Conservation (phyloP, 2,797 vertebrate genomes). For the Austrolebias charrua region DNA sequence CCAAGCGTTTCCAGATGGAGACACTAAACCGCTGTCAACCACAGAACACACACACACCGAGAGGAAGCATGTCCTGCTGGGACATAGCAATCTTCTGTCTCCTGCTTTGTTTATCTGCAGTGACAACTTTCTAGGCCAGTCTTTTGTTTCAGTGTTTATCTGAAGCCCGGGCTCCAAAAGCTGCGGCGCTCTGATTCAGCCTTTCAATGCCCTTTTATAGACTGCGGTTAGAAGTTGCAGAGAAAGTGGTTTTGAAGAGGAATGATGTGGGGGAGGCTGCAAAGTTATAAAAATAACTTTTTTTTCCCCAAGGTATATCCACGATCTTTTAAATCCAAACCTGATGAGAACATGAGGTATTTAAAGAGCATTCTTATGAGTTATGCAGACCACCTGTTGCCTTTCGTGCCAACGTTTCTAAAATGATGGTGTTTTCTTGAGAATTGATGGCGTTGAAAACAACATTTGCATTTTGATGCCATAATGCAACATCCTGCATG, state of each 20-base stretch:
- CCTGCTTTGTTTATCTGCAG: slow-evolving; percentile 66
- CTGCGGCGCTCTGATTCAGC: slow-evolving; percentile 57
- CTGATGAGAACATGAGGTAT: slow-evolving; percentile 3
- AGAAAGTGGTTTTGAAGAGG: slow-evolving; percentile 31
- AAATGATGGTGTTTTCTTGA: too few relatives aligned
- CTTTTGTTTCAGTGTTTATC: slow-evolving; percentile 76
- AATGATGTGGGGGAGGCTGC: slow-evolving; percentile 30
- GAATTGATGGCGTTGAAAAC: too few relatives aligned
- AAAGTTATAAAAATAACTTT: slow-evolving; percentile 17
- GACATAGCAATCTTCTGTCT: slow-evolving; percentile 54
- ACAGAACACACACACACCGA: slow-evolving; percentile 24
- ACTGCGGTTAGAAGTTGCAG: slow-evolving; percentile 41
- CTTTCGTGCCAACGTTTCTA: too few relatives aligned
- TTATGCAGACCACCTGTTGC: too few relatives aligned
- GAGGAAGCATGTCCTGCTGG: slow-evolving; percentile 39
- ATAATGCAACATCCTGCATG: too few relatives aligned
- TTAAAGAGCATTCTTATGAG: too few relatives aligned
- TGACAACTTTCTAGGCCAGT: slow-evolving; percentile 69
- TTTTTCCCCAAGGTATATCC: slow-evolving; percentile 48
- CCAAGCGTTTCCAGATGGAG: slow-evolving; percentile 73
- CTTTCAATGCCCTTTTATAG: slow-evolving; percentile 60
- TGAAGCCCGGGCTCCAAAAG: slow-evolving; percentile 61
- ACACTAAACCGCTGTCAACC: slow-evolving; percentile 54
- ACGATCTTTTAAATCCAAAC: slow-evolving; percentile 47
- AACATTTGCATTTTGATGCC: too few relatives aligned